These are phyloP conservation scores for Drosophila gaucha DNA, from an alignment of 2,888 invertebrate species.

Conservation along the genomic window DNA sequence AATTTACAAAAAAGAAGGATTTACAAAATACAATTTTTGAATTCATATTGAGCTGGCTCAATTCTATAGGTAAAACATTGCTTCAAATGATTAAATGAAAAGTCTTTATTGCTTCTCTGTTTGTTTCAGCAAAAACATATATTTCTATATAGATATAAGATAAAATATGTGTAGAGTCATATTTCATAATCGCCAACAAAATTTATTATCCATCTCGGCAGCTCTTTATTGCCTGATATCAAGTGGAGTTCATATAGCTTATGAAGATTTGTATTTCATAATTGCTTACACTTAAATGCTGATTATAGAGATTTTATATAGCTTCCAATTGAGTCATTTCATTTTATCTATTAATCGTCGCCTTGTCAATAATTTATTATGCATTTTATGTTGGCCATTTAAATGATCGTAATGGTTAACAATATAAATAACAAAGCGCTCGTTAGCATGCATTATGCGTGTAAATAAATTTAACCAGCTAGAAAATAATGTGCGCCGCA, in stretches of 20 bases:
- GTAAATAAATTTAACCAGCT: conserved; percentile 78
- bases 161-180: too few relatives aligned
- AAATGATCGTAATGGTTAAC: conserved; percentile 51
- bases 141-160: too few relatives aligned
- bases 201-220: too few relatives aligned
- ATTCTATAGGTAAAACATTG: too few relatives aligned
- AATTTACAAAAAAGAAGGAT: too few relatives aligned
- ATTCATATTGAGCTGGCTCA: too few relatives aligned
- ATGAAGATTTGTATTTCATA: background rate
- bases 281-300: background rate
- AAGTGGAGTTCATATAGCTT: background rate
- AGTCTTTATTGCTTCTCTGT: too few relatives aligned
- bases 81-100: too few relatives aligned
- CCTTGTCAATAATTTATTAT: conserved; percentile 54
- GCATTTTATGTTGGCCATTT: conserved; percentile 36
- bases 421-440: conserved; percentile 67
- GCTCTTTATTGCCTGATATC: background rate
- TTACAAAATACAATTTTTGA: too few relatives aligned
- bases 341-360: conserved; percentile 6
- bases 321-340: conserved; percentile 9
- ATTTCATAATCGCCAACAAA: too few relatives aligned
- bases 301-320: background rate
- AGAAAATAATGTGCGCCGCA: conserved; percentile 72
- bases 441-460: conserved; percentile 72
- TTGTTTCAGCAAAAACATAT: too few relatives aligned